Percentiles rank a stretch among this genome's conserved stretches.
These are phyloP conservation scores for Psilopogon haemacephalus DNA, from an alignment of 2,113 vertebrate genomes.

Conservation along the genomic window DNA sequence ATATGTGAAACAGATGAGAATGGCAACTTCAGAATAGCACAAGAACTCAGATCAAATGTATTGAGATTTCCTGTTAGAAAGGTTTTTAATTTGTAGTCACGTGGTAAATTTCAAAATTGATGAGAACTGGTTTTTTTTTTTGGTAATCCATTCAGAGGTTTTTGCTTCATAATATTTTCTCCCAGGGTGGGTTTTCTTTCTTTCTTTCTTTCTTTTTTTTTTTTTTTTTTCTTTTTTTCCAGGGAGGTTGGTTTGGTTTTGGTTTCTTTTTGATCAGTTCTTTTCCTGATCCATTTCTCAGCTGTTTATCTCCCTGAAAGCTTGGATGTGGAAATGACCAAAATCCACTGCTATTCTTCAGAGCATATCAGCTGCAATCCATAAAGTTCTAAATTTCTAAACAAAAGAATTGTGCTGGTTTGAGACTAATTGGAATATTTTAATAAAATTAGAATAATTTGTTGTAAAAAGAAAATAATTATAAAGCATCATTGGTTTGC, in stretches of 20 bases:
- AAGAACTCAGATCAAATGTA: not conserved
- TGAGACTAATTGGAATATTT: no score
- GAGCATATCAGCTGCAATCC: not conserved
- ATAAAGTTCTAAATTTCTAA: not conserved
- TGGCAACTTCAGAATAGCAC: not conserved
- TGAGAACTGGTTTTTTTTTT: not conserved
- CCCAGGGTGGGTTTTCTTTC: accelerated
- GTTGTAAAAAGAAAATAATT: no score
- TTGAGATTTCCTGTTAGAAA: not conserved
- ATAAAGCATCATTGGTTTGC: no score
- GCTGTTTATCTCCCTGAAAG: not conserved
- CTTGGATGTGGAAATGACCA: not conserved
- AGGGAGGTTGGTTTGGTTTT: no score
- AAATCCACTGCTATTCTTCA: not conserved
- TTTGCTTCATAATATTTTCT: not conserved
- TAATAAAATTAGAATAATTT: no score
- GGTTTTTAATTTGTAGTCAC: accelerated
- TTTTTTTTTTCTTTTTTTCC: no score
- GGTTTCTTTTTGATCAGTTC: not conserved
- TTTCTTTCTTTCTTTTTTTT: not conserved
- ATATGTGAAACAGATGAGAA: not conserved
- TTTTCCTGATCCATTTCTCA: not conserved
- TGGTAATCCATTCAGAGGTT: not conserved
- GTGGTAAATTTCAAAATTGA: not conserved
- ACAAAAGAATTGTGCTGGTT: not conserved